Base-by-base conservation (phyloP, 2,797 vertebrate genomes). In the Sarcoramphus papa region DNA sequence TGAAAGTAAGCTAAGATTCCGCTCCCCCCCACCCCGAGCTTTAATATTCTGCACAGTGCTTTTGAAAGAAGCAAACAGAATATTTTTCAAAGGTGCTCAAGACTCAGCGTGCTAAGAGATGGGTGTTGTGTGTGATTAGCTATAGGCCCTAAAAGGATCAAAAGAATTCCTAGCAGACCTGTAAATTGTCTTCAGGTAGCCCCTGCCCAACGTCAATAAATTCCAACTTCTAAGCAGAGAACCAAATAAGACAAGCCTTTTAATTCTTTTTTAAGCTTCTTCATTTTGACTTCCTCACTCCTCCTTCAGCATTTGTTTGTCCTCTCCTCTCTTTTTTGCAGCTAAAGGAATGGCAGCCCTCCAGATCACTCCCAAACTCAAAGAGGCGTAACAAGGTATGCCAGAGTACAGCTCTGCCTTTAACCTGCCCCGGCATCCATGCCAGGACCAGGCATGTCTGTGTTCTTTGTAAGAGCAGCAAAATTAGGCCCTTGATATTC, bases 381-480 rank as follows among this genome's bases (percentile, higher is more conserved):
- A 35, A 35, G 20, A 17, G 4, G 6, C 0, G 0, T 22, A n/a
- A 73, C 31, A 64, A 45, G 14, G 25, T 12, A 21, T 4, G 11
- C 10, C 30, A 60, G 37, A 63, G 28, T 4, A 88, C 51, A 37
- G 47, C 19, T 54, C 47, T 54, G 51, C 60, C 69, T 81, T 74
- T 47, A 50, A 57, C 56, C 35, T 69, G 47, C 22, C 40, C 33
- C 0, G 1, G 48, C 35, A 37, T 23, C 15, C 28, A 17, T 8
- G 35, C 59, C 53, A 56, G 33, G 23, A 75, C 24, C 1, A 0
- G 28, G 12, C 40, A 62, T 0, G 12, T 31, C 43, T 40, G 21
- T 21, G 14, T 7, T 57, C 19, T 60, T 54, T 28, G 3, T 25
- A 63, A 63, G 30, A 78, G 53, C 24, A 69, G 40, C 12, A 93